Evolutionary conservation across 2,888 invertebrate genomes (phyloP).

Genomic region (Plutella xylostella): DNA sequence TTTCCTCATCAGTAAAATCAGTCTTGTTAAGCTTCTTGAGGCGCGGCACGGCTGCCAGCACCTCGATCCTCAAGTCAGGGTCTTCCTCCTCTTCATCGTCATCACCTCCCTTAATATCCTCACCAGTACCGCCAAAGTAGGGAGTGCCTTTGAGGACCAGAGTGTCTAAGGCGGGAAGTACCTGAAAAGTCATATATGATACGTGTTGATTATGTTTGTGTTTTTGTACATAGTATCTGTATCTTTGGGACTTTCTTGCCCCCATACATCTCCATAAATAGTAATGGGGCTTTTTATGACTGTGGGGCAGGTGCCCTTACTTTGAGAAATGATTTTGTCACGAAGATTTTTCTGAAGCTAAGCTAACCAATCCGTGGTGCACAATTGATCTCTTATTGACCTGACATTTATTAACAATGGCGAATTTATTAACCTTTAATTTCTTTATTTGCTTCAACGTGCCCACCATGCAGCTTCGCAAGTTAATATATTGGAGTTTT

Average conservation of each 20-base stretch:
- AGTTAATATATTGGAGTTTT: constrained; percentile 67
- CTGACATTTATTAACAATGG: too few species aligned
- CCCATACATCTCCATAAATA: too few species aligned
- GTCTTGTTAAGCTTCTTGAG: constrained; percentile 69
- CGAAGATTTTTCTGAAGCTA: too few species aligned
- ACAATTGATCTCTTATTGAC: too few species aligned
- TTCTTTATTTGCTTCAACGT: constrained; percentile 66
- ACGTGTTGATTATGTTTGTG: too few species aligned
- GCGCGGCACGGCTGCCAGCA: constrained; percentile 61
- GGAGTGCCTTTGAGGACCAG: constrained; percentile 69
- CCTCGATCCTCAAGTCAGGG: constrained; percentile 45
- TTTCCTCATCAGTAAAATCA: constrained; percentile 56
- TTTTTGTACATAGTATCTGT: too few species aligned
- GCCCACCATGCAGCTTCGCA: constrained; percentile 64
- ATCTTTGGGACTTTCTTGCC: too few species aligned
- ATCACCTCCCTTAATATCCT: constrained; percentile 38
- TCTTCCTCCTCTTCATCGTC: constrained; percentile 39
- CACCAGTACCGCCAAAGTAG: constrained; percentile 57
- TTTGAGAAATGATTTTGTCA: too few species aligned
- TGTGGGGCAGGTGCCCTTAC: too few species aligned
- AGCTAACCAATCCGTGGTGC: too few species aligned
- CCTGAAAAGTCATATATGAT: constrained; percentile 22
- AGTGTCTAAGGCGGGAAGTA: constrained; percentile 55
- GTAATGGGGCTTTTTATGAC: too few species aligned
- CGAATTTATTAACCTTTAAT: constrained; percentile 37